Conservation (phyloP, 1,140 invertebrate species). For the Drosophila tristis region DNA sequence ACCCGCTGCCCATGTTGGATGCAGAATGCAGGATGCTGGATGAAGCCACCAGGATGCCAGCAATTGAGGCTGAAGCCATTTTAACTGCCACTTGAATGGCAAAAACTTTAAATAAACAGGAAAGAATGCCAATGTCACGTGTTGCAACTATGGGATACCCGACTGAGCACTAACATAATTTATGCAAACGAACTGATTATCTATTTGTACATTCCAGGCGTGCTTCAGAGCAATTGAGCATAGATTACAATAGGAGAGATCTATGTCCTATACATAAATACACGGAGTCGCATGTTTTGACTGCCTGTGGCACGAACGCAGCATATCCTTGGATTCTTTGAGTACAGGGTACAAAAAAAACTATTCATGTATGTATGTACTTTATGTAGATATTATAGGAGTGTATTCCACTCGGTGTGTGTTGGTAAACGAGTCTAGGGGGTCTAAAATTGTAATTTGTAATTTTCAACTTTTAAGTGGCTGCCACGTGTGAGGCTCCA, state of each 20-base stretch:
- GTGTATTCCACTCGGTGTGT: not conserved
- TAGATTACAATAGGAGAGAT: no score
- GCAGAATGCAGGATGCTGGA: constrained; percentile 40
- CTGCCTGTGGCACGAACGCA: no score
- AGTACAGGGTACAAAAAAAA: constrained; percentile 1
- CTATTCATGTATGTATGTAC: constrained; percentile 22
- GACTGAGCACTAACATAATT: no score
- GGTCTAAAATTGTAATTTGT: constrained; percentile 66
- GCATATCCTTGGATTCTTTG: no score
- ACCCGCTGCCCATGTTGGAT: constrained; percentile 21
- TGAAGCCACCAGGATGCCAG: constrained; percentile 50
- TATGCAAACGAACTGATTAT: no score
- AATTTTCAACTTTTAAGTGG: constrained; percentile 76
- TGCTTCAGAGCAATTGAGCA: no score
- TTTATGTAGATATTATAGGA: not conserved
- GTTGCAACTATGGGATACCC: not conserved
- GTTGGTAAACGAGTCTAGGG: constrained; percentile 25
- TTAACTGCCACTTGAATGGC: constrained; percentile 76
- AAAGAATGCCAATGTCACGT: constrained; percentile 21
- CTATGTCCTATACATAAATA: no score
- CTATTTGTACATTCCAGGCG: no score
- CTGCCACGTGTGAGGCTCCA: constrained; percentile 47
- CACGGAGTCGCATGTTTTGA: no score
- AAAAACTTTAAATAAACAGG: constrained; percentile 48
- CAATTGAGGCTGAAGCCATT: constrained; percentile 80